phyloP scores from a whole-genome alignment of 2,113 vertebrate species.

The Clarias magur region DNA sequence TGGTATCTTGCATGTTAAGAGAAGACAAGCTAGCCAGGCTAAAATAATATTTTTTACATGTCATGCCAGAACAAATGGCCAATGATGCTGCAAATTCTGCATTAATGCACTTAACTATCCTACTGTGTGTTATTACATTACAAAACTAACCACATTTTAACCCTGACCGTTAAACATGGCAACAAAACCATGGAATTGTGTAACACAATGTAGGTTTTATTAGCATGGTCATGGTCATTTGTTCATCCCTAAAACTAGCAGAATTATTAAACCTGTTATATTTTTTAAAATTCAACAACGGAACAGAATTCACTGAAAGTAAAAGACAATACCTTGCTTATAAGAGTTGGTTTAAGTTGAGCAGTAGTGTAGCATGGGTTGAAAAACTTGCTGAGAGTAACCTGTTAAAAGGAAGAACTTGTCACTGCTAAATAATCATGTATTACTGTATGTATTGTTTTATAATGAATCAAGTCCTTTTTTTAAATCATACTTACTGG shows the following conservation, averaged over 20 bases:
- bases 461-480: background rate
- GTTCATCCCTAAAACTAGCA: background rate
- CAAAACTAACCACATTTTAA: background rate
- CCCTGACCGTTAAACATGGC: background rate
- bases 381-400: slow-evolving; percentile 93
- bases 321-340: slow-evolving; percentile 88
- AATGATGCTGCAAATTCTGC: background rate
- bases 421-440: background rate
- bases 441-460: background rate
- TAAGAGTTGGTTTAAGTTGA: slow-evolving; percentile 92
- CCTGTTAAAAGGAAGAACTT: slow-evolving; percentile 69
- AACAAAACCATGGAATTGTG: background rate
- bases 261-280: background rate
- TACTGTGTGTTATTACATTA: background rate
- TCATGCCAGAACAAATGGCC: background rate
- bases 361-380: slow-evolving; percentile 98
- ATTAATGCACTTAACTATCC: background rate
- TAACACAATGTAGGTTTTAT: background rate
- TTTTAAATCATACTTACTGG: slow-evolving; percentile 79
- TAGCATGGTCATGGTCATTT: background rate
- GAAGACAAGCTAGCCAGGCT: background rate
- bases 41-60: background rate
- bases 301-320: background rate
- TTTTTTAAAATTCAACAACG: background rate
- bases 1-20: background rate